Percentiles rank a stretch among this genome's conserved stretches.
Conservation (phyloP, 2,113 vertebrate genomes). For the Triplophysa tibetana region DNA sequence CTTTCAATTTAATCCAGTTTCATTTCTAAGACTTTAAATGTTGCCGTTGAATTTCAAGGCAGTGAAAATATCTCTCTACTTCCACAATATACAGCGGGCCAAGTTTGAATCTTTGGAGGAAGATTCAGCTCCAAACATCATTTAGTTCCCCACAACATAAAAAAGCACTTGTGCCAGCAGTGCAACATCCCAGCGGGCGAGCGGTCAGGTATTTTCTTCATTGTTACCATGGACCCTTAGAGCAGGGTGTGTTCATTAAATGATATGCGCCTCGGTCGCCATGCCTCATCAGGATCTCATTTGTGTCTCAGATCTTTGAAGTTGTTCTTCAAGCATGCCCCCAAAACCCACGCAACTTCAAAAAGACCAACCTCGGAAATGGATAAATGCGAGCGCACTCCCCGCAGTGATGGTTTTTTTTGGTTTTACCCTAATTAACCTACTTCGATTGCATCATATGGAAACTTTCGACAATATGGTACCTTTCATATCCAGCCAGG, state of each 20-base stretch:
- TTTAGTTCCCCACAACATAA: not conserved
- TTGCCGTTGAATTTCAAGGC: not conserved
- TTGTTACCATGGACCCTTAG: constrained; percentile 14
- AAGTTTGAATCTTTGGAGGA: not conserved
- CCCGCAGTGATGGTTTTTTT: constrained; percentile 52
- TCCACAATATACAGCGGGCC: not conserved
- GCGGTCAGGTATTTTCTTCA: constrained; percentile 25
- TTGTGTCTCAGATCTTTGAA: constrained; percentile 50
- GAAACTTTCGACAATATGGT: constrained; percentile 65
- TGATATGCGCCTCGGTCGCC: constrained; percentile 17
- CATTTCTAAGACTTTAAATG: not conserved
- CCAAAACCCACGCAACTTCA: constrained; percentile 38
- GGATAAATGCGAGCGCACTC: constrained; percentile 57
- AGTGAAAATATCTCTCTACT: not conserved
- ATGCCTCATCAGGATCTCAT: constrained; percentile 49
- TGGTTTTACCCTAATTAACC: constrained; percentile 68
- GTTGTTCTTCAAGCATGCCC: constrained; percentile 51
- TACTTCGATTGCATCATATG: constrained; percentile 64
- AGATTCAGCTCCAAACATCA: not conserved
- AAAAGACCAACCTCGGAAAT: constrained; percentile 56
- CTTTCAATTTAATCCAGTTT: not conserved
- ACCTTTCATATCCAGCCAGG: constrained; percentile 66
- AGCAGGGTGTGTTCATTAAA: constrained; percentile 29
- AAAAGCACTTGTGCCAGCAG: not conserved
- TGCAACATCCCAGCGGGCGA: not conserved